Percentiles rank a stretch among this genome's conserved stretches.
phyloP scores from a whole-genome alignment of 2,888 invertebrate genomes.

The Tachina lurida region DNA sequence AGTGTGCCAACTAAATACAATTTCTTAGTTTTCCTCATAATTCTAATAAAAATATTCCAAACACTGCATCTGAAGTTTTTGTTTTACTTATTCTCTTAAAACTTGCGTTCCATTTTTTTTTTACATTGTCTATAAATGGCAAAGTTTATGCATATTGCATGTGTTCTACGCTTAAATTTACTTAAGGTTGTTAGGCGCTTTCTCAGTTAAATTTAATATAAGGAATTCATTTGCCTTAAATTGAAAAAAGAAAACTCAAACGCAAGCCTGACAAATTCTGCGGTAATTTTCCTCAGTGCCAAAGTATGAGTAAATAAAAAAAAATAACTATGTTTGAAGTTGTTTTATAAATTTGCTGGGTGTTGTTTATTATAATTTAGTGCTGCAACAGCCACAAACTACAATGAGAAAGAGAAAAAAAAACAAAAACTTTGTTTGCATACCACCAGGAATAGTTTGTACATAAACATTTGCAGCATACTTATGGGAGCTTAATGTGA shows the following conservation, averaged over 20 bases:
- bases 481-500: constrained; percentile 49
- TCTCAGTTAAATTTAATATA: neutral
- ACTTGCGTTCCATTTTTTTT: neutral
- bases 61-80: too few species aligned
- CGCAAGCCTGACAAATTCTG: neutral
- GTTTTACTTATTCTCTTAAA: too few species aligned
- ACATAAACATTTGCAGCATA: constrained; percentile 54
- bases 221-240: neutral
- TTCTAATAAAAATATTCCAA: too few species aligned
- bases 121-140: neutral
- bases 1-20: too few species aligned
- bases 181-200: constrained; percentile 55
- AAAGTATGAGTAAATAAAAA: constrained; percentile 16
- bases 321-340: constrained; percentile 1
- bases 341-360: constrained; percentile 40
- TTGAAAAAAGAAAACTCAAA: neutral
- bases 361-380: constrained; percentile 56
- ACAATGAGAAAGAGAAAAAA: constrained; percentile 8
- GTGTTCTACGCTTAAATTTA: constrained; percentile 57
- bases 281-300: constrained; percentile 35
- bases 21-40: too few species aligned
- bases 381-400: constrained; percentile 32
- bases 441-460: constrained; percentile 32
- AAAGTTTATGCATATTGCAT: neutral
- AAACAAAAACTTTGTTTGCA: constrained; percentile 41